Evolutionary conservation across 2,113 vertebrate species (phyloP).

Genomic region (Leptobrachium leishanense): DNA sequence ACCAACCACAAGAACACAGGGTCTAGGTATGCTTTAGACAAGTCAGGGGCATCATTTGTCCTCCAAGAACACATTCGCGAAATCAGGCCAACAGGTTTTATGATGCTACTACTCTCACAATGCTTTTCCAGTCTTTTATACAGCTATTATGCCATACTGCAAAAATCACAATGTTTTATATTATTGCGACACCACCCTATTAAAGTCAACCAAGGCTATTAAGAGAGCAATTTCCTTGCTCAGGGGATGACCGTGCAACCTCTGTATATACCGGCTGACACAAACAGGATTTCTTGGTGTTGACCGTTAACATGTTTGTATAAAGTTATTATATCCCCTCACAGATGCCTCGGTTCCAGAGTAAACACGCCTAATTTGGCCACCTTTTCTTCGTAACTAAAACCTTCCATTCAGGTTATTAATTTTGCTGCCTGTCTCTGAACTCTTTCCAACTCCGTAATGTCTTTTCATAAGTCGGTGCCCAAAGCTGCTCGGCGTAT

Average conservation of each 20-base stretch:
- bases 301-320: not conserved
- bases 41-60: too few species aligned
- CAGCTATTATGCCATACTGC: too few species aligned
- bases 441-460: not conserved
- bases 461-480: not conserved
- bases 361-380: not conserved
- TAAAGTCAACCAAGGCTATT: too few species aligned
- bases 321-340: not conserved
- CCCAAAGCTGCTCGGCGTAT: not conserved
- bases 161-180: too few species aligned
- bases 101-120: too few species aligned
- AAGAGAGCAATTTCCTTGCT: not conserved
- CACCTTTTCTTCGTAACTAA: constrained; percentile 7
- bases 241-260: not conserved
- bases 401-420: not conserved
- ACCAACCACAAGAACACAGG: too few species aligned
- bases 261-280: not conserved
- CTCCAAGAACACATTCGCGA: too few species aligned
- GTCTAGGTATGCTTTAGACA: too few species aligned
- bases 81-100: too few species aligned
- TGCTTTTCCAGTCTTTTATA: too few species aligned
- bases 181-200: too few species aligned
- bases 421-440: not conserved
- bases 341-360: not conserved
- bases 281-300: not conserved